Evolutionary conservation across 2,888 invertebrate species (phyloP), one percentile per base, ranked within the genome.

Genomic region (Pristionchus mayeri): DNA sequence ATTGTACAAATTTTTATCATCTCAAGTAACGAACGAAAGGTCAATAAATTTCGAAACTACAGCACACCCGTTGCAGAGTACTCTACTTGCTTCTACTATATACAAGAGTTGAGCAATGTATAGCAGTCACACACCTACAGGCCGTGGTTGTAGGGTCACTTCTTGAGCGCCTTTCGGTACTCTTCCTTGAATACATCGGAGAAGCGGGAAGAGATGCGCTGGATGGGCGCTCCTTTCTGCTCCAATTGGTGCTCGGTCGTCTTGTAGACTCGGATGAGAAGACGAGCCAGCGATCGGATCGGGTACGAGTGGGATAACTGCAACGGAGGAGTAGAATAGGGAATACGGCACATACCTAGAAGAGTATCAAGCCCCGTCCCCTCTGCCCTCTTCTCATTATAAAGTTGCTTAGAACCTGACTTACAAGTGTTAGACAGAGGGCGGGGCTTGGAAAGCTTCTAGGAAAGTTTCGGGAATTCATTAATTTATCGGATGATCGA

Each of bases 271-370:
- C 89, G 86, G 6, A 89, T 87, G 50, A 88, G 87, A n/a, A 86
- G 82, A 30, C 88, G 88, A 21, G 89, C 89, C 21, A 86, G 85
- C 0, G 87, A 82, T 37, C 87, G 85, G 48, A 89, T 85, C 27
- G 88, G 89, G 21, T 79, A 80, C n/a, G 88, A 88, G 75, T 89
- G 87, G 37, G 89, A 84, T 24, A 89, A 63, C 89, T 89, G 83
- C 21, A 80, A 57, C 16, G 40, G 40, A 3, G 24, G 75, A 21
- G 7, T 37, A 75, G n/a, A 4, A 30, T n/a, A n/a, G n/a, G n/a
- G n/a, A n/a, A n/a, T n/a, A n/a, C n/a, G n/a, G n/a, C n/a, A n/a
- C n/a, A n/a, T n/a, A n/a, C 24, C 57, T 24, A 57, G 57, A 24
- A 57, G 7, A n/a, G n/a, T n/a, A n/a, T n/a, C n/a, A n/a, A n/a